Conservation (phyloP, 2,888 invertebrate species). For the Eupithecia pulchellata region DNA sequence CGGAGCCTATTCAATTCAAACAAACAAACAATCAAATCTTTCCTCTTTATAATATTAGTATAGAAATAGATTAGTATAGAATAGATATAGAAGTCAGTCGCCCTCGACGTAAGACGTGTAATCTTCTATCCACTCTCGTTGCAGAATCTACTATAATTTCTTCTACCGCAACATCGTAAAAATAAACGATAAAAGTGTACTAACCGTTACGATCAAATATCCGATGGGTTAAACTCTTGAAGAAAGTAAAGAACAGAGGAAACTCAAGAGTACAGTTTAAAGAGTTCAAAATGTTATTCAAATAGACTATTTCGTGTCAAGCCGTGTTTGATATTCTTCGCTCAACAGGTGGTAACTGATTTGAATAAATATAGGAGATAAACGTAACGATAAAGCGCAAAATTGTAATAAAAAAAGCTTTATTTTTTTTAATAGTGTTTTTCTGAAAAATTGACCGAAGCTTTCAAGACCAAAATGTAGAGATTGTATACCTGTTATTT, state of each 20-base stretch:
- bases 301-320: slow-evolving; percentile 20
- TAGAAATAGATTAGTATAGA: too few species aligned
- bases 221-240: neutral
- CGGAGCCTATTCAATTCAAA: too few species aligned
- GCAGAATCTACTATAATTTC: neutral
- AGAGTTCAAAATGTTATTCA: slow-evolving; percentile 7
- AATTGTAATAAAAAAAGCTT: neutral
- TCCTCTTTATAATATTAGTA: too few species aligned
- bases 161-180: neutral
- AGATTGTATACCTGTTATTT: too few species aligned
- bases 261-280: slow-evolving; percentile 14
- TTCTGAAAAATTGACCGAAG: too few species aligned
- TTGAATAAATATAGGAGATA: slow-evolving; percentile 23
- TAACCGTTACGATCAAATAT: neutral
- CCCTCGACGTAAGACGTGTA: too few species aligned
- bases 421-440: too few species aligned
- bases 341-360: slow-evolving; percentile 34
- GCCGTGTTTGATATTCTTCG: slow-evolving; percentile 20
- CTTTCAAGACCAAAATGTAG: too few species aligned
- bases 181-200: slow-evolving; percentile 9
- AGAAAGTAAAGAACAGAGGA: neutral
- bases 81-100: too few species aligned
- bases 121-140: neutral
- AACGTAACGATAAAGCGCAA: neutral
- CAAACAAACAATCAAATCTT: too few species aligned